Evolutionary conservation across 2,888 invertebrate genomes (phyloP).

Genomic region (Calameuta idolon): DNA sequence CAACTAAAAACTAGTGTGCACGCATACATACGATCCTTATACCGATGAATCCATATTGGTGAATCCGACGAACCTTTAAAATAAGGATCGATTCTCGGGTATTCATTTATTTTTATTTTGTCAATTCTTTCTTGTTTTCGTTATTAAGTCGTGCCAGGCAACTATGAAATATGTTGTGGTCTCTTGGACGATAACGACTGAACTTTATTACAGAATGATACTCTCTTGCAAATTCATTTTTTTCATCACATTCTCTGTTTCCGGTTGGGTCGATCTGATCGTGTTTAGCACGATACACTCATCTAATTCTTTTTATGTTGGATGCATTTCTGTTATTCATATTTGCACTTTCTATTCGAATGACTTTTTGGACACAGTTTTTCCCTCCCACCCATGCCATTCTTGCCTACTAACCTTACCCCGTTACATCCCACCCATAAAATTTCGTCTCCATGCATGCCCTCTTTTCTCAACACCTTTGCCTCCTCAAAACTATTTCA

Average conservation of each 20-base stretch:
- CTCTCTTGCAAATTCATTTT: constrained; percentile 16
- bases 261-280: constrained; percentile 17
- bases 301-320: constrained; percentile 31
- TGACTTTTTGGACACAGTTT: too few species aligned
- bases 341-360: constrained; percentile 6
- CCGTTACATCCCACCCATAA: constrained; percentile 21
- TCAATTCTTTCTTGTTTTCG: too few species aligned
- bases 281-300: constrained; percentile 31
- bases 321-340: constrained; percentile 22
- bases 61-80: too few species aligned
- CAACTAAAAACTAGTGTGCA: constrained; percentile 50
- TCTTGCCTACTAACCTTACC: too few species aligned
- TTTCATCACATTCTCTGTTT: constrained; percentile 5
- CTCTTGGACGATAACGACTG: too few species aligned
- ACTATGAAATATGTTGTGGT: too few species aligned
- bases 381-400: too few species aligned
- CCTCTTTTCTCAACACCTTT: constrained; percentile 32
- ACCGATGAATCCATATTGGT: too few species aligned
- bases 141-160: too few species aligned
- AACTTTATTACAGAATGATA: constrained; percentile 37
- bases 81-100: too few species aligned
- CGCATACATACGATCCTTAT: constrained; percentile 33
- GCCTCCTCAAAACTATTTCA: constrained; percentile 26
- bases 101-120: too few species aligned
- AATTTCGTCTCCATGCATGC: constrained; percentile 38